phyloP scores from a whole-genome alignment of 2,113 vertebrate genomes.

The Alaudala cheleensis region DNA sequence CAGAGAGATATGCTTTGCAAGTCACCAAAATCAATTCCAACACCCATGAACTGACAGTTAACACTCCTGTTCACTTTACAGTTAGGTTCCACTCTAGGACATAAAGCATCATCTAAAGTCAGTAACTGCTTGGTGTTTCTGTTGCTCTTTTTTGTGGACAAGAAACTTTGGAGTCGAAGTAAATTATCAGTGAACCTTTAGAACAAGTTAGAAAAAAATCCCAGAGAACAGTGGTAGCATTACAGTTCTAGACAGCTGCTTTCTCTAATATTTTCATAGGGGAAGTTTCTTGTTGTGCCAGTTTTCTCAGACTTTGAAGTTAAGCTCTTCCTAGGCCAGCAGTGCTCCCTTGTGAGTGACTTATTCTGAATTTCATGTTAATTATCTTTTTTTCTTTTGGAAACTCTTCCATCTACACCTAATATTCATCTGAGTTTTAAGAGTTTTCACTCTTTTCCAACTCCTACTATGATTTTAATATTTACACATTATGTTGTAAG shows the following conservation, averaged over 20 bases:
- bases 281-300: background rate
- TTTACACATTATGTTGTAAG: background rate
- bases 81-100: background rate
- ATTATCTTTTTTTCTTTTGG: background rate
- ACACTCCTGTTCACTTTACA: background rate
- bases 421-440: background rate
- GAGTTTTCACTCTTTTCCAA: constrained; percentile 13
- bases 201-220: background rate
- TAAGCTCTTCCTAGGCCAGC: constrained; percentile 27
- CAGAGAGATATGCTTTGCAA: background rate
- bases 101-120: background rate
- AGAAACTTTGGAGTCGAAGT: background rate
- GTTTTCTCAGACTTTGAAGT: background rate
- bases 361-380: constrained; percentile 34
- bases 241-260: background rate
- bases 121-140: background rate
- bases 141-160: background rate
- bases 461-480: background rate
- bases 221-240: background rate
- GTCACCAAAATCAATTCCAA: background rate
- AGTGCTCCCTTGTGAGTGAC: background rate
- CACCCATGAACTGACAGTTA: background rate
- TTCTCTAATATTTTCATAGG: background rate
- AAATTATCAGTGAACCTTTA: background rate
- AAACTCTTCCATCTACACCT: background rate